Evolutionary conservation across 2,888 invertebrate genomes (phyloP).

Genomic region (Caenorhabditis angaria): DNA sequence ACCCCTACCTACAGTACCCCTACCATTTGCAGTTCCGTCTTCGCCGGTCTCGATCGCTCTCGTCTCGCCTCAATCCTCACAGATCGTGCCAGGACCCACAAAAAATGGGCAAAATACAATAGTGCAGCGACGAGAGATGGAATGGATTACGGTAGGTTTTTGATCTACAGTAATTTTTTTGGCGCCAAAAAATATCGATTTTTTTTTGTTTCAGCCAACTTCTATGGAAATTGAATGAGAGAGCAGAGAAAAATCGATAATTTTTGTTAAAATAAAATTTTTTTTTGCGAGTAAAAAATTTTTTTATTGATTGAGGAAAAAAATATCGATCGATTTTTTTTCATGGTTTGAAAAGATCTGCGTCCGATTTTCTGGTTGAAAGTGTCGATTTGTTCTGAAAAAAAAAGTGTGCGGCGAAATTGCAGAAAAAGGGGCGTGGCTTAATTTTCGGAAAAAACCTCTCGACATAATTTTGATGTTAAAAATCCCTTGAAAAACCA

Average conservation of each 20-base stretch:
- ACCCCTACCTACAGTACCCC: slow-evolving; percentile 74
- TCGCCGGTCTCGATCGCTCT: slow-evolving; percentile 27
- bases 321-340: too few species aligned
- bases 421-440: neutral
- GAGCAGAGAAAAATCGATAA: too few species aligned
- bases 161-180: neutral
- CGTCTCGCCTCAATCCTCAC: slow-evolving; percentile 17
- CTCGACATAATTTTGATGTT: too few species aligned
- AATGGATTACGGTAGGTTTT: neutral
- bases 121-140: slow-evolving; percentile 7
- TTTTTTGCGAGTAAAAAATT: too few species aligned
- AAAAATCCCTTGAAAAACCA: neutral
- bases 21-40: slow-evolving; percentile 62
- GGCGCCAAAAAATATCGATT: neutral
- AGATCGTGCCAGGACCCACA: slow-evolving; percentile 3
- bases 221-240: too few species aligned
- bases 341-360: neutral
- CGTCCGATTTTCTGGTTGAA: neutral
- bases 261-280: too few species aligned
- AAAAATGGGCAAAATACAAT: neutral
- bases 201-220: too few species aligned
- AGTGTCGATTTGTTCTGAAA: too few species aligned
- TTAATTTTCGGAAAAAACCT: neutral
- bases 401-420: neutral
- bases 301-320: too few species aligned